Evolutionary conservation across 1,140 invertebrate species (phyloP), one percentile per base, ranked within the genome.

Genomic region (Amyelois transitella): DNA sequence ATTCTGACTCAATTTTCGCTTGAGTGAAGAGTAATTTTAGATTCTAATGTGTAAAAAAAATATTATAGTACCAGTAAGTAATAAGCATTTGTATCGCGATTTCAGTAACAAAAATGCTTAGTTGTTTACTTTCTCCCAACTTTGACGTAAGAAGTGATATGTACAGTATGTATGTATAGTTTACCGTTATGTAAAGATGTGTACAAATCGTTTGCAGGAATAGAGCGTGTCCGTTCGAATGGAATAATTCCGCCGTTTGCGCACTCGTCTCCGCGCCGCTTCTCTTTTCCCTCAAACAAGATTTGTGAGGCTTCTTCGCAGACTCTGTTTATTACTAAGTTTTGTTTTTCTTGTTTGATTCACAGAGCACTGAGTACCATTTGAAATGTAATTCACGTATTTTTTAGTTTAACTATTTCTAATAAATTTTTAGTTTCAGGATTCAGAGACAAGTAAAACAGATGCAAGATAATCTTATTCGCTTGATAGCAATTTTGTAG

Each of bases 201-300:
- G 56, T 59, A 64, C 62, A 85, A 81, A 81, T 81, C 73, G 75
- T 81, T 81, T 81, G 74, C 72, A 78, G 77, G 77, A 72, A 77
- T 72, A 80, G 72, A 58, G 54, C 67, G 61, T 53, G 66, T 63
- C 25, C 70, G 66, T 63, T 78, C 69, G 69, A 50, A 56, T 70
- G 79, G 73, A 84, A 82, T 77, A 77, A 81, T 59, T 66, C 65
- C 58, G 62, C 70, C 64, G 64, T 75, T 78, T 73, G 68, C 70
- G 73, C 63, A 64, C 66, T 66, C 63, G 60, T 64, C 44, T 51
- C 49, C 58, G 48, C 58, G 51, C 38, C 54, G 28, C 20, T 7
- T 48, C 67, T 65, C 67, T 70, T 69, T 60, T 64, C 58, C 66
- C 71, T 68, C 69, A 80, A 83, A 81, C 79, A 66, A 68, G 77